A percentile compares a stretch with the other conserved stretches of the same genome.
phyloP scores from a whole-genome alignment of 2,797 vertebrate genomes.

The Coendou prehensilis region DNA sequence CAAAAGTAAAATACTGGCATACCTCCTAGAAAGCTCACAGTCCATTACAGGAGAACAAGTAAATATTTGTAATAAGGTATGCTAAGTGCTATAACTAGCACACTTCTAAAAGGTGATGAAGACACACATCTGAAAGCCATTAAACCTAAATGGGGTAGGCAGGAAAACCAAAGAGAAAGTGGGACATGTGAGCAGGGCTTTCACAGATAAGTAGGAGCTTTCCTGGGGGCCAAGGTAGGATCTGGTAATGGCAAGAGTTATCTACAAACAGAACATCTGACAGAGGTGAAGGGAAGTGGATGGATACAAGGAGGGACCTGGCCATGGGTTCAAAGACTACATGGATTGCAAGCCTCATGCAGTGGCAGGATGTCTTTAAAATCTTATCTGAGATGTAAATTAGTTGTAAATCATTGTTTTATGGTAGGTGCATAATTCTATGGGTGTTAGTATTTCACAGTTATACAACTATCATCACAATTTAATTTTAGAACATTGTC shows the following conservation, averaged over 20 bases:
- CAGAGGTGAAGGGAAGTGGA: neutral
- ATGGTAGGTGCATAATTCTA: neutral
- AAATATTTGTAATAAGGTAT: neutral
- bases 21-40: neutral
- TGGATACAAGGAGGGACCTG: neutral
- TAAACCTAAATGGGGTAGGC: neutral
- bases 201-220: neutral
- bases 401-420: neutral
- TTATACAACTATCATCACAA: neutral
- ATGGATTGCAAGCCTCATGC: neutral
- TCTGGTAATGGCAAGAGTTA: neutral
- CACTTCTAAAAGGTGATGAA: neutral
- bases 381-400: neutral
- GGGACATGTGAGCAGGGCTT: neutral
- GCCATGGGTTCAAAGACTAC: neutral
- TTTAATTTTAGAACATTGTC: conserved; percentile 10
- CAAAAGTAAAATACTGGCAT: neutral
- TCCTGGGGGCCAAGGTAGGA: neutral
- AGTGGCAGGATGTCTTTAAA: neutral
- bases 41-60: neutral
- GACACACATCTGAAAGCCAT: neutral
- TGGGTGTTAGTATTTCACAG: neutral
- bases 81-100: neutral
- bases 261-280: neutral
- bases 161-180: neutral